Conservation (phyloP, 2,113 vertebrate genomes). For the Athene noctua region DNA sequence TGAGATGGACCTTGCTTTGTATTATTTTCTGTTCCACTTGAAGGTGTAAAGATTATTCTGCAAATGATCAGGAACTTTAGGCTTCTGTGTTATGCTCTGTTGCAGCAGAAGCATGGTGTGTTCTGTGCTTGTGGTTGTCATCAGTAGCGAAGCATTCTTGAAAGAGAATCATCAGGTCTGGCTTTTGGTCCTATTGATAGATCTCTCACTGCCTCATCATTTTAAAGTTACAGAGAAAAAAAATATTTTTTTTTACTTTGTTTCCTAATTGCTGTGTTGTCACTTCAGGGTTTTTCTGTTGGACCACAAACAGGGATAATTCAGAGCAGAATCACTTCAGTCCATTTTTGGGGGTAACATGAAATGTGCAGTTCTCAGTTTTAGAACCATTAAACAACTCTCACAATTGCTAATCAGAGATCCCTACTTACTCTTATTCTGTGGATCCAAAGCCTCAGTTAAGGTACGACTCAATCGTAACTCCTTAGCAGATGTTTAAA, state of each 20-base stretch:
- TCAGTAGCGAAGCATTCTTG: neutral
- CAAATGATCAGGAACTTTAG: neutral
- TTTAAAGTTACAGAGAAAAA: neutral
- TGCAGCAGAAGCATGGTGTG: neutral
- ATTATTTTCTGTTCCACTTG: neutral
- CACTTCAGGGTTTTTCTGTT: neutral
- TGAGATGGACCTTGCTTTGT: neutral
- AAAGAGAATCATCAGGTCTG: neutral
- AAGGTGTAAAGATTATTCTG: neutral
- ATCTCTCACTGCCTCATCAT: neutral
- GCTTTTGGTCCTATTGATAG: fast-evolving
- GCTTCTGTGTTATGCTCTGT: neutral
- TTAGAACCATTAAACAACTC: neutral
- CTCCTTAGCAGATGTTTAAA: neutral
- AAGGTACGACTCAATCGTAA: fast-evolving
- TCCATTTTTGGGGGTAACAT: neutral
- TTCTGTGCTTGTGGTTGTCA: neutral
- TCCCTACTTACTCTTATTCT: neutral
- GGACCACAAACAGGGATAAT: neutral
- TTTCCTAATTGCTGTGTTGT: neutral
- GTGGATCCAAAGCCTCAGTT: neutral
- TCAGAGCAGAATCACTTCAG: neutral
- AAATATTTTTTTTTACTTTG: neutral
- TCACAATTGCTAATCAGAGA: neutral
- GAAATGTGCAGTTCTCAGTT: neutral